These are phyloP conservation scores for Xestia ashworthii DNA, from an alignment of 2,888 invertebrate genomes.

Conservation along the genomic window DNA sequence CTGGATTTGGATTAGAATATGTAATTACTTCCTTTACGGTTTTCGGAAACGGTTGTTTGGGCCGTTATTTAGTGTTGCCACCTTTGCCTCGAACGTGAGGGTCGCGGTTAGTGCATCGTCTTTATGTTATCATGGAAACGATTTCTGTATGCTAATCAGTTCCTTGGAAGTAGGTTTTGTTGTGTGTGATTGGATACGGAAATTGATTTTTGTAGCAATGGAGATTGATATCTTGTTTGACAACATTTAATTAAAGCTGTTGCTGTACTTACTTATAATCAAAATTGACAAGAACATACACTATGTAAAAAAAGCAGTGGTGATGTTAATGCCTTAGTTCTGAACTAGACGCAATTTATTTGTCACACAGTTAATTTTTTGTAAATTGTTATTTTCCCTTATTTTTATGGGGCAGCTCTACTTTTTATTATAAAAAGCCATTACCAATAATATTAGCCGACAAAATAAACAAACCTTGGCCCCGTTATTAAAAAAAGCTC, in stretches of 20 bases:
- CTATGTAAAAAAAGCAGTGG: neutral
- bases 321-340: neutral
- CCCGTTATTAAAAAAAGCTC: conserved; percentile 84
- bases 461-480: conserved; percentile 87
- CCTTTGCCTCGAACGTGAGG: conserved; percentile 74
- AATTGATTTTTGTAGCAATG: conserved; percentile 33
- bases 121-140: conserved; percentile 66
- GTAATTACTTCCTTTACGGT: conserved; percentile 91
- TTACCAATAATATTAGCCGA: conserved; percentile 81
- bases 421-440: conserved; percentile 76
- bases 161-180: conserved; percentile 44
- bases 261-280: neutral
- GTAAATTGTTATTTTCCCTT: conserved; percentile 42
- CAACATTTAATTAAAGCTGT: conserved; percentile 21
- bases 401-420: conserved; percentile 59
- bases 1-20: conserved; percentile 89
- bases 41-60: conserved; percentile 87
- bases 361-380: conserved; percentile 12
- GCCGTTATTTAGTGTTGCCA: conserved; percentile 81
- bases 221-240: conserved; percentile 20
- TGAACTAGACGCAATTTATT: neutral
- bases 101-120: conserved; percentile 65
- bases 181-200: conserved; percentile 41
- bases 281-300: neutral
- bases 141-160: conserved; percentile 67